These are phyloP conservation scores for Microchrysa polita DNA, from an alignment of 2,888 invertebrate species.

Conservation along the genomic window DNA sequence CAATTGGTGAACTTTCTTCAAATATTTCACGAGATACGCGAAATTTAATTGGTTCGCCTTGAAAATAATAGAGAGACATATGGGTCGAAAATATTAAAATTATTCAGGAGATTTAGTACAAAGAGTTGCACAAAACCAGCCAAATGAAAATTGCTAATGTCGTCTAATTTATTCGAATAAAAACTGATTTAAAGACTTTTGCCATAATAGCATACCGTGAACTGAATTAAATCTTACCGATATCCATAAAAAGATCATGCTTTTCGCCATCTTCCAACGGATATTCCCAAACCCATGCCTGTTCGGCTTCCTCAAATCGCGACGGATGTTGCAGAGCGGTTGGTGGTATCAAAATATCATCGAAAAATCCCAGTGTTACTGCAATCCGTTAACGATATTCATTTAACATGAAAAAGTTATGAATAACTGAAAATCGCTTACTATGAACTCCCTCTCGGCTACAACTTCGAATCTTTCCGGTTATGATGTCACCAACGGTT, in stretches of 20 bases:
- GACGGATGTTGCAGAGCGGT: constrained; percentile 93
- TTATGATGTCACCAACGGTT: constrained; percentile 90
- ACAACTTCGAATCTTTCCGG: constrained; percentile 92
- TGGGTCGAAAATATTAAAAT: too few relatives aligned
- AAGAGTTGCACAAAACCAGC: neutral
- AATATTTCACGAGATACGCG: constrained; percentile 89
- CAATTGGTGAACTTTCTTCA: constrained; percentile 86
- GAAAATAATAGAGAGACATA: constrained; percentile 45
- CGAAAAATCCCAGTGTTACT: constrained; percentile 96
- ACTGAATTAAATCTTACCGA: constrained; percentile 68
- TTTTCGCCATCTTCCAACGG: constrained; percentile 81
- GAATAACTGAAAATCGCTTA: constrained; percentile 59
- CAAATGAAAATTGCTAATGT: neutral
- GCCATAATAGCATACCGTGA: too few relatives aligned
- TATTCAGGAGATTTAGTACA: too few relatives aligned
- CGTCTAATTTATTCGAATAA: too few relatives aligned
- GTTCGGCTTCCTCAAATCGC: constrained; percentile 89
- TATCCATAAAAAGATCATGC: constrained; percentile 95
- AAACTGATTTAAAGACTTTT: neutral
- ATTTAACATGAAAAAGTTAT: neutral
- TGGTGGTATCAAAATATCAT: constrained; percentile 94
- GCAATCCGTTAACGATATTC: constrained; percentile 49
- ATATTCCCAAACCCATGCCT: constrained; percentile 98
- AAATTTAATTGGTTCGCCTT: constrained; percentile 85
- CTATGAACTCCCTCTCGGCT: constrained; percentile 91